These are phyloP conservation scores for Silurus glanis DNA, from an alignment of 2,113 vertebrate genomes.

Conservation along the genomic window DNA sequence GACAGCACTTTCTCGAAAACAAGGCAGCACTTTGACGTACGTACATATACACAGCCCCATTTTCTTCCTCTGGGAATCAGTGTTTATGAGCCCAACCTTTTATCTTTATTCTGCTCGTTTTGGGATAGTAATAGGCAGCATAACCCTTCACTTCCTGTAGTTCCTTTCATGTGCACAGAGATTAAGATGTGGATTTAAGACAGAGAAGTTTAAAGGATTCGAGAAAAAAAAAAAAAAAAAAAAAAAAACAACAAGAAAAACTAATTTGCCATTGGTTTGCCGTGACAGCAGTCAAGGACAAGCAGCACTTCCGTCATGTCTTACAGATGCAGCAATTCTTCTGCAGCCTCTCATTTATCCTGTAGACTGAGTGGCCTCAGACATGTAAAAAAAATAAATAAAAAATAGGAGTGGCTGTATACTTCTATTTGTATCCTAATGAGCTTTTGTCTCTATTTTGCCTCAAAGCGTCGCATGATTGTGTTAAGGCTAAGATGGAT, in stretches of 20 bases:
- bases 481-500: constrained; percentile 47
- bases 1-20: not conserved
- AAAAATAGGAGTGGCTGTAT: not conserved
- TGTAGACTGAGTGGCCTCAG: constrained; percentile 16
- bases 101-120: constrained; percentile 12
- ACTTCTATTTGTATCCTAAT: constrained; percentile 12
- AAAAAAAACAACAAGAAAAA: not conserved
- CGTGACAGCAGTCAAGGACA: constrained; percentile 19
- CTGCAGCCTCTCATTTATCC: constrained; percentile 23
- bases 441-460: constrained; percentile 33
- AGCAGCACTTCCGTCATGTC: constrained; percentile 9
- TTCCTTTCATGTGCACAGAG: not conserved
- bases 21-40: not conserved
- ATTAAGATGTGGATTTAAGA: not conserved
- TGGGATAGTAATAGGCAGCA: not conserved
- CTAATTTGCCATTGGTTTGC: not conserved
- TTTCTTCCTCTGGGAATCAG: not conserved
- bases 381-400: not conserved
- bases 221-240: no score
- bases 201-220: not conserved
- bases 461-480: constrained; percentile 40
- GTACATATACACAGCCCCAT: not conserved
- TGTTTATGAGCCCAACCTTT: not conserved
- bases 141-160: not conserved
- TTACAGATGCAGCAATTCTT: not conserved